Evolutionary conservation across 2,797 vertebrate genomes (phyloP).

Genomic region (Hypotaenidia okinawae): DNA sequence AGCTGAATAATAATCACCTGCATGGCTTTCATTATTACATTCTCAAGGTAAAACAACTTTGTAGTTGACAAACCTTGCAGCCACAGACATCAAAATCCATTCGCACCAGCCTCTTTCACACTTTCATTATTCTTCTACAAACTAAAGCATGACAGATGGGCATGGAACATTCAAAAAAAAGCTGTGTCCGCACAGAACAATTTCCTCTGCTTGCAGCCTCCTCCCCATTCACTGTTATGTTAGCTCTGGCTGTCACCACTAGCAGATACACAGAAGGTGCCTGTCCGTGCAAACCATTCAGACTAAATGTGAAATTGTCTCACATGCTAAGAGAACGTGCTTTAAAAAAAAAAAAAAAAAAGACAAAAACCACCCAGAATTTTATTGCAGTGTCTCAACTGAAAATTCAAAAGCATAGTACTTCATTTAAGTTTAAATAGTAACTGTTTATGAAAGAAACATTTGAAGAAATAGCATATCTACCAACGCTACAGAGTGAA

Average conservation of each 20-base stretch:
- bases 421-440: not conserved
- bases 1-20: not conserved
- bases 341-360: not conserved
- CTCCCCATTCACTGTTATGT: not conserved
- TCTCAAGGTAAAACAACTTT: not conserved
- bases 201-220: not conserved
- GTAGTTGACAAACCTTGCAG: not conserved
- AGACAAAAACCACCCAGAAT: not conserved
- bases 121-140: not conserved
- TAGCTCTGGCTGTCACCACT: not conserved
- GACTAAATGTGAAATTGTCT: not conserved
- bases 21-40: not conserved
- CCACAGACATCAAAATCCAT: not conserved
- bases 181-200: not conserved
- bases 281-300: not conserved
- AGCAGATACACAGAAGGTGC: accelerated
- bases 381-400: not conserved
- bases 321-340: not conserved
- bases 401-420: not conserved
- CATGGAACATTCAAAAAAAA: not conserved
- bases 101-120: not conserved
- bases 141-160: not conserved
- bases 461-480: not conserved
- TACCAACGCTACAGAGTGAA: not conserved
- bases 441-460: not conserved